A percentile compares a stretch with the other conserved stretches of the same genome.
phyloP scores from a whole-genome alignment of 2,113 vertebrate species.

The Perca flavescens region DNA sequence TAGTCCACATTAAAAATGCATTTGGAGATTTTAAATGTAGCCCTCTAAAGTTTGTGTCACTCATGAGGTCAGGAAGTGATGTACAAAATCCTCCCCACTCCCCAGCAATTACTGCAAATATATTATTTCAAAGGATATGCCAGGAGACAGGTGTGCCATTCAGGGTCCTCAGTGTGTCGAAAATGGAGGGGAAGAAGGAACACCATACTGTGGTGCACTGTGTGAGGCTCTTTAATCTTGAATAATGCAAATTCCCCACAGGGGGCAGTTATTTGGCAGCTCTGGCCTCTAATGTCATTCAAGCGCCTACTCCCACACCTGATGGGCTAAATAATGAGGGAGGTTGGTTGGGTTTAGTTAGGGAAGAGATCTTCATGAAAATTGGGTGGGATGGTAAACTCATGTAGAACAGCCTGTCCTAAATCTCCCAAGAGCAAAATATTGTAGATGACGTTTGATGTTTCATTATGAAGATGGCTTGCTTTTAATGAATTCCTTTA shows the following conservation, averaged over 20 bases:
- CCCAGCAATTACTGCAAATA: slow-evolving; percentile 83
- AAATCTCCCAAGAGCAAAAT: slow-evolving; percentile 28
- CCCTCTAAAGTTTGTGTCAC: slow-evolving; percentile 85
- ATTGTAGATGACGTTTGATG: slow-evolving; percentile 28
- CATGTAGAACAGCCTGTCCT: not conserved
- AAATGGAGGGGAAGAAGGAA: slow-evolving; percentile 79
- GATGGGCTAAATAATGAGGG: slow-evolving; percentile 82
- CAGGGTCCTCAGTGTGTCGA: slow-evolving; percentile 72
- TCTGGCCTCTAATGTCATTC: slow-evolving; percentile 76
- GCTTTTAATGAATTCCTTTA: slow-evolving; percentile 57
- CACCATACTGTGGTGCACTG: slow-evolving; percentile 70
- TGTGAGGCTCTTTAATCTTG: slow-evolving; percentile 82
- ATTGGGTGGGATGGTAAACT: slow-evolving; percentile 29
- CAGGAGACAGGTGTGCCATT: slow-evolving; percentile 85
- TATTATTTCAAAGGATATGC: slow-evolving; percentile 84
- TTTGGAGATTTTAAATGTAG: slow-evolving; percentile 77
- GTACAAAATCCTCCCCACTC: slow-evolving; percentile 80
- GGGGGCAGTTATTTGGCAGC: slow-evolving; percentile 82
- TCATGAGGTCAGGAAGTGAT: slow-evolving; percentile 84
- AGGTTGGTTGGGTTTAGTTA: slow-evolving; percentile 53
- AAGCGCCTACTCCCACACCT: slow-evolving; percentile 74
- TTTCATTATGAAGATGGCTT: slow-evolving; percentile 57
- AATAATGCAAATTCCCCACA: slow-evolving; percentile 86
- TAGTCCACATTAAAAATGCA: slow-evolving; percentile 84
- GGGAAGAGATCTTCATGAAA: slow-evolving; percentile 48